These are phyloP conservation scores for Geopemphigus sp. DNA, from an alignment of 1,140 invertebrate genomes.

Conservation along the genomic window DNA sequence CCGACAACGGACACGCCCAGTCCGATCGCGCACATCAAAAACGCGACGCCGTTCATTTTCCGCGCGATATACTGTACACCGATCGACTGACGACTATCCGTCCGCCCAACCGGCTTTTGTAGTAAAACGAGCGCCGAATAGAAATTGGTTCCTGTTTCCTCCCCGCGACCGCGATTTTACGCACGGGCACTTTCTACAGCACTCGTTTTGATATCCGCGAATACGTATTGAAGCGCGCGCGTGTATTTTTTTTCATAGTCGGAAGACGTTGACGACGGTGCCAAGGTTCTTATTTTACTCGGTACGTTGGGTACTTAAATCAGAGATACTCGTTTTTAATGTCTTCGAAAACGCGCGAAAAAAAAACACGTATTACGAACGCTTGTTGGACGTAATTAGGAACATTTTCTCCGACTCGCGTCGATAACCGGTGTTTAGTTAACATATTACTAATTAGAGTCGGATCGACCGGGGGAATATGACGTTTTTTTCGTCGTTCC, in stretches of 20 bases:
- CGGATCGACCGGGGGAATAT: neutral
- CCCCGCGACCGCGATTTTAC: constrained; percentile 60
- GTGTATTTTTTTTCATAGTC: neutral
- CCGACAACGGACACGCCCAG: neutral
- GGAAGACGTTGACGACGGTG: neutral
- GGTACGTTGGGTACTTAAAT: too few relatives aligned
- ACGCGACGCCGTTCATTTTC: neutral
- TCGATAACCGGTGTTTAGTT: too few relatives aligned
- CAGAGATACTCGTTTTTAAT: too few relatives aligned
- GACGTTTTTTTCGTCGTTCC: too few relatives aligned
- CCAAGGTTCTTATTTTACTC: neutral
- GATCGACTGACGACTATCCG: neutral
- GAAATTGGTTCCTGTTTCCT: neutral
- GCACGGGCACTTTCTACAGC: constrained; percentile 52
- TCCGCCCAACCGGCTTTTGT: neutral
- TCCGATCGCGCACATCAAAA: neutral
- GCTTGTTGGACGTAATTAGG: neutral
- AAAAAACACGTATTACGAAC: neutral
- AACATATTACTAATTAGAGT: neutral
- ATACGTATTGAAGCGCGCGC: too few relatives aligned
- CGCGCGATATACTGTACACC: too few relatives aligned
- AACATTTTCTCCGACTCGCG: neutral
- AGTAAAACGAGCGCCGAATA: neutral
- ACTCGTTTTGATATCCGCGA: constrained; percentile 52
- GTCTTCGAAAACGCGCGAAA: too few relatives aligned